A percentile compares a stretch with the other conserved stretches of the same genome.
These are phyloP conservation scores for Hystrix cristata DNA, from an alignment of 2,113 vertebrate genomes.

Conservation along the genomic window DNA sequence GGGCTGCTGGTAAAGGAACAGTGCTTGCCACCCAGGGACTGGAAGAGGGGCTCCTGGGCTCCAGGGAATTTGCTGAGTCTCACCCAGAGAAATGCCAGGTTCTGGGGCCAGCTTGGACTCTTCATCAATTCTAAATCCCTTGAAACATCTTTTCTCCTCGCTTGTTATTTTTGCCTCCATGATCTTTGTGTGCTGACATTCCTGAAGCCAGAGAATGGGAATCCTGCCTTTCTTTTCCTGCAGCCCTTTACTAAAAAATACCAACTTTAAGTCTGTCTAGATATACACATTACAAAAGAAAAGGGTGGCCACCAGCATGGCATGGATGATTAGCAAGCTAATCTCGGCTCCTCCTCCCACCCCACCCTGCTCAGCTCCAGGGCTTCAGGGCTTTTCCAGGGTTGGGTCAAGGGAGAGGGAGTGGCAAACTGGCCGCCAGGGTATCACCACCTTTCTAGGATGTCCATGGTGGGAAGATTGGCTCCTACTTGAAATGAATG, in stretches of 20 bases:
- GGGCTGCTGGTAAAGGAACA: neutral
- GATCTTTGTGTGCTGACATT: neutral
- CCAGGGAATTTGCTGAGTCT: too few species aligned
- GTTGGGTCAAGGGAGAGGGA: too few species aligned
- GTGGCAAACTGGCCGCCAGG: too few species aligned
- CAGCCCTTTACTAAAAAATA: neutral
- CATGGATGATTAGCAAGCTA: neutral
- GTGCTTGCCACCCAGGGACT: neutral
- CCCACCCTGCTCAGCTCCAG: accelerated
- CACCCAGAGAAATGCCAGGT: neutral
- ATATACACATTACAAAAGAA: too few species aligned
- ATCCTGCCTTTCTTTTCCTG: neutral
- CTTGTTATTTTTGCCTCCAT: neutral
- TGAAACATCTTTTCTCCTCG: accelerated
- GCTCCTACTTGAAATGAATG: neutral
- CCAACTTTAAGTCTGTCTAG: neutral
- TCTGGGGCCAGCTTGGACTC: accelerated
- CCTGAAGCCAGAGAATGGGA: neutral
- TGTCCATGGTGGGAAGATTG: neutral
- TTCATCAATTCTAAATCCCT: neutral
- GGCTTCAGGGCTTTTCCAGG: too few species aligned
- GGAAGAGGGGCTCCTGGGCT: neutral
- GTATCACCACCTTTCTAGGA: neutral
- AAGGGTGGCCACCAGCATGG: accelerated
- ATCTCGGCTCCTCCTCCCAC: accelerated